phyloP scores from a whole-genome alignment of 1,140 invertebrate species.

The Drosophila hydei region DNA sequence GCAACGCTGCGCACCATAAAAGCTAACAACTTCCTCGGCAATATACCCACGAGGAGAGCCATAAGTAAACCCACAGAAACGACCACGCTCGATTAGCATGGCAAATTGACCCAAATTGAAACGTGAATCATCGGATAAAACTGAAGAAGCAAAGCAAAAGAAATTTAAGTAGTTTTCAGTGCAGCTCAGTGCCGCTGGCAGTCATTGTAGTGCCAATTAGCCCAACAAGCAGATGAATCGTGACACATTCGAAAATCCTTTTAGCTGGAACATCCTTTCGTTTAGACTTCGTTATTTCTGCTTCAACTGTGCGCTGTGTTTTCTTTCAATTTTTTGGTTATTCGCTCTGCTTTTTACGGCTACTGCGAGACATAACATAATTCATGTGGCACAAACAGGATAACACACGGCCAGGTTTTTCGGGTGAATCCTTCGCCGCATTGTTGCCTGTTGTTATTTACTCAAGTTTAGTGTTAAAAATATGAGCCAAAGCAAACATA shows the following conservation, averaged over 20 bases:
- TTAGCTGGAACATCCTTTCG: slow-evolving; percentile 31
- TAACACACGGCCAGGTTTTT: slow-evolving; percentile 21
- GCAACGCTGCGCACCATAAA: slow-evolving; percentile 1
- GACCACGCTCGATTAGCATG: slow-evolving; percentile 13
- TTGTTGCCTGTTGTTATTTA: slow-evolving; percentile 27
- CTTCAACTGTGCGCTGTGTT: slow-evolving; percentile 23
- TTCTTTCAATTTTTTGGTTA: slow-evolving; percentile 2
- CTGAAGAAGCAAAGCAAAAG: background rate
- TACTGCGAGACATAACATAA: slow-evolving; percentile 35
- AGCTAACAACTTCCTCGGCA: background rate
- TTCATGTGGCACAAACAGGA: slow-evolving; percentile 48
- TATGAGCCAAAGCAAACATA: slow-evolving; percentile 57
- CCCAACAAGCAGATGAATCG: slow-evolving; percentile 42
- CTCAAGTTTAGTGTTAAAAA: slow-evolving; percentile 58
- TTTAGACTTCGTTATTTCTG: slow-evolving; percentile 42
- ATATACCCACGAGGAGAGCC: background rate
- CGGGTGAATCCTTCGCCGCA: slow-evolving; percentile 16
- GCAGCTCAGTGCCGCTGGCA: background rate
- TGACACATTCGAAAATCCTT: slow-evolving; percentile 44
- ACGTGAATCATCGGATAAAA: slow-evolving; percentile 18
- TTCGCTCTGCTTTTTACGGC: background rate
- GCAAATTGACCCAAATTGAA: slow-evolving; percentile 45
- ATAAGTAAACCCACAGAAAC: slow-evolving; percentile 6
- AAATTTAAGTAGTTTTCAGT: slow-evolving; percentile 14
- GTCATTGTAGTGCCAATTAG: slow-evolving; percentile 58